phyloP scores from a whole-genome alignment of 2,113 vertebrate genomes.

The Carassius gibelio region DNA sequence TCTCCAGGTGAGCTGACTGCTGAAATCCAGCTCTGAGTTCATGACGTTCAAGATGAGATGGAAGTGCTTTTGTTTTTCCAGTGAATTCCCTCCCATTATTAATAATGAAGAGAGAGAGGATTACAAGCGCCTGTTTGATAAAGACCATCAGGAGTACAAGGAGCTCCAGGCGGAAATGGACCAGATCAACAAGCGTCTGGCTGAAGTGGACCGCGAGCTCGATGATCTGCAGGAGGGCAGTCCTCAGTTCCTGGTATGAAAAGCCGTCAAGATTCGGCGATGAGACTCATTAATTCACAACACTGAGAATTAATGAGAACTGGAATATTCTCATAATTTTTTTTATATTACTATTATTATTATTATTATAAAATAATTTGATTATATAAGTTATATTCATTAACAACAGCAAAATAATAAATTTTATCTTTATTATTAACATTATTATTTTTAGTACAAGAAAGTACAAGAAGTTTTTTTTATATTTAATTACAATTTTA shows the following conservation, averaged over 20 bases:
- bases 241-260: conserved; percentile 78
- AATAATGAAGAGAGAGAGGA: conserved; percentile 70
- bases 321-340: neutral
- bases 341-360: no score
- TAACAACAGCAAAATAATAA: no score
- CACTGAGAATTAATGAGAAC: neutral
- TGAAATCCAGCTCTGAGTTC: neutral
- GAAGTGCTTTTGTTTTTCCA: conserved; percentile 35
- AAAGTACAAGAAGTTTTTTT: no score
- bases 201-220: conserved; percentile 77
- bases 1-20: conserved; percentile 72
- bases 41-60: neutral
- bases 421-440: no score
- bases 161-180: conserved; percentile 81
- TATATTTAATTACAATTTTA: no score
- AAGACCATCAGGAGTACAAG: conserved; percentile 79
- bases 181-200: conserved; percentile 75
- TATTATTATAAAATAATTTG: no score
- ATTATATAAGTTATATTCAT: no score
- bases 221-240: conserved; percentile 78
- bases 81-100: conserved; percentile 77
- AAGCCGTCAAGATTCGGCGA: neutral
- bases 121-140: conserved; percentile 82
- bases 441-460: no score
- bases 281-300: neutral